A percentile compares a stretch with the other conserved stretches of the same genome.
These are phyloP conservation scores for Noctua pronuba DNA, from an alignment of 2,888 invertebrate genomes.

Conservation along the genomic window DNA sequence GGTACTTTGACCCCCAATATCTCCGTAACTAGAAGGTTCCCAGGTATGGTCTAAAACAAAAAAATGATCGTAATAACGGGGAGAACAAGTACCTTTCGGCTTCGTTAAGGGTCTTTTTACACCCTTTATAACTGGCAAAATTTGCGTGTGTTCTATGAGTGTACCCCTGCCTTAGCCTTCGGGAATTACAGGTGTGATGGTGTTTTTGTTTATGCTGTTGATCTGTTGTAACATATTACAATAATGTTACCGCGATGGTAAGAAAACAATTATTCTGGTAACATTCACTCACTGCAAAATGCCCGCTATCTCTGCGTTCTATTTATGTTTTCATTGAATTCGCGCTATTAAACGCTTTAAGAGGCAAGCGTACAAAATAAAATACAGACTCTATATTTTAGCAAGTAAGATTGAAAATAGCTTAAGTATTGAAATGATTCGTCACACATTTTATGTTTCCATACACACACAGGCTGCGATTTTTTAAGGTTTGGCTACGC, in stretches of 20 bases:
- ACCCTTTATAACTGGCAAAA: neutral
- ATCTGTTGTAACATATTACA: neutral
- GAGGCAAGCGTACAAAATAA: neutral
- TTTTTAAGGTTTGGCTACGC: neutral
- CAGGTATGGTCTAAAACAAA: too few species aligned
- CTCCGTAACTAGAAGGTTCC: too few species aligned
- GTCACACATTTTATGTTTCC: neutral
- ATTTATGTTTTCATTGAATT: constrained; percentile 25
- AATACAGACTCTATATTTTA: constrained; percentile 26
- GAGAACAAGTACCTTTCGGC: too few species aligned
- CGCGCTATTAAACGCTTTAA: constrained; percentile 15
- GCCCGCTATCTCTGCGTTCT: constrained; percentile 7
- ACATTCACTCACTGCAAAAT: constrained; percentile 40
- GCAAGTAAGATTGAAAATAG: fast-evolving
- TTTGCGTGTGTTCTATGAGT: neutral
- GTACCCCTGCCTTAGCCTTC: neutral
- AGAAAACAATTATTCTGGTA: constrained; percentile 23
- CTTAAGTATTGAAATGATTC: neutral
- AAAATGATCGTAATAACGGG: too few species aligned
- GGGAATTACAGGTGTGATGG: neutral
- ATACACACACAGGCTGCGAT: neutral
- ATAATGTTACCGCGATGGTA: constrained; percentile 20
- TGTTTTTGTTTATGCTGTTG: neutral
- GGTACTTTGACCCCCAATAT: too few species aligned
- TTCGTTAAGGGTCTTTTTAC: too few species aligned